A percentile compares a stretch with the other conserved stretches of the same genome.
These are phyloP conservation scores for Notarius lentiginosus DNA, from an alignment of 2,113 vertebrate species.

Conservation along the genomic window DNA sequence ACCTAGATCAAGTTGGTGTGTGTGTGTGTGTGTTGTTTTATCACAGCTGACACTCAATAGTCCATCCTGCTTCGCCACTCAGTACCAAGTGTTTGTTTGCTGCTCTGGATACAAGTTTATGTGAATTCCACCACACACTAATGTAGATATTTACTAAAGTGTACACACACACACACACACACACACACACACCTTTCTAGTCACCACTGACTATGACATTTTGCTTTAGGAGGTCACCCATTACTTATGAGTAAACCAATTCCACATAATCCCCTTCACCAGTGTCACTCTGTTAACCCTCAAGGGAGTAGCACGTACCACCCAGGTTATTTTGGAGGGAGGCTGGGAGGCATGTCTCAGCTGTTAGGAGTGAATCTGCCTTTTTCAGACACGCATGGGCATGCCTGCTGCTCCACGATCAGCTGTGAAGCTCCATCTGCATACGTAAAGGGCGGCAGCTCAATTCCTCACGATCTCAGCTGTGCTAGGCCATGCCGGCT, in stretches of 20 bases:
- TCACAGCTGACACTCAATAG: conserved; percentile 25
- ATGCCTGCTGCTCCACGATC: conserved; percentile 48
- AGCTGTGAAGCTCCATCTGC: conserved; percentile 43
- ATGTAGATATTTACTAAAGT: neutral
- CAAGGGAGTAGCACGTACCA: conserved; percentile 3
- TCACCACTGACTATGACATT: neutral
- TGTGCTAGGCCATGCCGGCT: conserved; percentile 28
- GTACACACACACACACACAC: neutral
- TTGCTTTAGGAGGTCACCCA: conserved; percentile 34
- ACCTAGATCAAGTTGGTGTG: neutral
- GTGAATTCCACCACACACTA: neutral
- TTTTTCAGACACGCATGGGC: conserved; percentile 49
- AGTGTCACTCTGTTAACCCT: conserved; percentile 34
- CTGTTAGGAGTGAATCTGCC: conserved; percentile 47
- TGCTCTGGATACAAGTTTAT: conserved; percentile 23
- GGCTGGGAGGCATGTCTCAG: conserved; percentile 45
- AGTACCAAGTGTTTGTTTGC: conserved; percentile 5
- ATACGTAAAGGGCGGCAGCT: conserved; percentile 34
- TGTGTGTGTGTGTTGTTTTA: conserved; percentile 17
- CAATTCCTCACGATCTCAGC: conserved; percentile 53
- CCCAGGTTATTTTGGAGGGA: conserved; percentile 45
- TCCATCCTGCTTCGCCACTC: conserved; percentile 7
- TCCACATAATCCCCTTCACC: conserved; percentile 23
- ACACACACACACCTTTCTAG: conserved; percentile 12
- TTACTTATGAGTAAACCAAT: conserved; percentile 27